Base-by-base conservation (phyloP, 2,888 invertebrate genomes). In the Lycia hirtaria region DNA sequence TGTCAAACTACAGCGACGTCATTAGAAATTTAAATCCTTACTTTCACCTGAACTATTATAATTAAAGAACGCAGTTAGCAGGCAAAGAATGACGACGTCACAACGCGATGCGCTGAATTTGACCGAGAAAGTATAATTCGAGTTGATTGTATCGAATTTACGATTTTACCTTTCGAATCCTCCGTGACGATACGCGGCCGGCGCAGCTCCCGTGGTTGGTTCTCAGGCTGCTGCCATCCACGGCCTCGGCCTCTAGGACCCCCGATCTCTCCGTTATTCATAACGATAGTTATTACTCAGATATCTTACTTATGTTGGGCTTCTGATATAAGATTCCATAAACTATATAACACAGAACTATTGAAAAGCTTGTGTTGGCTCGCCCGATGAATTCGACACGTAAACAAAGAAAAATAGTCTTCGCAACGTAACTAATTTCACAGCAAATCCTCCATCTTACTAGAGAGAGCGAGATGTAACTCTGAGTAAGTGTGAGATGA, bases 191-290 rank as follows among this genome's bases (percentile, higher is more conserved):
- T 78, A 72, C 80, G 85, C 32, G 92, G 92, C 60, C 88, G 85
- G 53, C 92, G 90, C 53, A 92, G 87, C 75, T 91, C 91, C 73
- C 84, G 81, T 68, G 92, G 89, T 67, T 81, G 89, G 71, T 84
- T 90, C 61, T 89, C 90, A 63, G 86, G 74, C 73, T 90, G 87
- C 76, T 86, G 86, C 90, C 90, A 91, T 69, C 91, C 88, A 72
- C 92, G 91, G 78, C 92, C 92, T 78, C 88, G 88, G 75, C 92
- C 90, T 81, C 91, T 85, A 56, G 90, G 78, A 76, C 87, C 89
- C 72, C 92, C 88, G 72, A 88, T 78, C 65, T 92, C 92, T 72
- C 92, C 92, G 90, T 92, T 92, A 83, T 91, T 92, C 92, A 92
- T 92, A 85, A 84, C 83, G 82, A 73, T 44, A 56, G 45, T 47